These are phyloP conservation scores for Mellivora capensis DNA, from an alignment of 2,113 vertebrate genomes.

Conservation along the genomic window DNA sequence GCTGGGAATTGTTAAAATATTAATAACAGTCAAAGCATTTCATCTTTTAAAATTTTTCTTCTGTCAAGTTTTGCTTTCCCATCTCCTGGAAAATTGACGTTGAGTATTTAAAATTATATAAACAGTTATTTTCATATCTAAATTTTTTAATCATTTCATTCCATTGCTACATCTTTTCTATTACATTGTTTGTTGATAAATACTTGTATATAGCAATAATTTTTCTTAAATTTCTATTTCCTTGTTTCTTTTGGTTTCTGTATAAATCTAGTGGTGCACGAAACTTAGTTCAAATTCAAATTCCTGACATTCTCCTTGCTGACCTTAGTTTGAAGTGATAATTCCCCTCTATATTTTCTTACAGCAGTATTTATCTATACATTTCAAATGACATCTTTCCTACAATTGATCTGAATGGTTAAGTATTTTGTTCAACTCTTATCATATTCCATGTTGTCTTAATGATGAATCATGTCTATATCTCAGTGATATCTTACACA, in stretches of 20 bases:
- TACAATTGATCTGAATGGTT: neutral
- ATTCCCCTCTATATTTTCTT: neutral
- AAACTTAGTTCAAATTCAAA: neutral
- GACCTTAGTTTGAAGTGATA: neutral
- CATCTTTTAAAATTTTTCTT: neutral
- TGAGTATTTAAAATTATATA: neutral
- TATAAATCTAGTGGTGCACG: neutral
- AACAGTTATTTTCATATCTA: neutral
- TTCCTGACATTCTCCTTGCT: neutral
- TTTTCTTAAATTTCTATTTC: constrained; percentile 1
- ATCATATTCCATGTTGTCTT: neutral
- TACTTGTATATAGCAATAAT: neutral
- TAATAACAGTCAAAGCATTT: neutral
- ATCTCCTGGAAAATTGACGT: neutral
- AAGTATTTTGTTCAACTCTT: neutral
- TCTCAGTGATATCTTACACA: neutral
- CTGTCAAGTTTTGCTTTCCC: neutral
- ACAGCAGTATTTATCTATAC: neutral
- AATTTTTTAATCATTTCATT: neutral
- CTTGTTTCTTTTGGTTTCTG: neutral
- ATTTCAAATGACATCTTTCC: neutral
- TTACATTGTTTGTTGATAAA: neutral
- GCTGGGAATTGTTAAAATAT: neutral
- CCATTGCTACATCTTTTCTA: neutral
- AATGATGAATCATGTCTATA: neutral